These are phyloP conservation scores for Lutjanus erythropterus DNA, from an alignment of 2,113 vertebrate genomes.

Conservation along the genomic window DNA sequence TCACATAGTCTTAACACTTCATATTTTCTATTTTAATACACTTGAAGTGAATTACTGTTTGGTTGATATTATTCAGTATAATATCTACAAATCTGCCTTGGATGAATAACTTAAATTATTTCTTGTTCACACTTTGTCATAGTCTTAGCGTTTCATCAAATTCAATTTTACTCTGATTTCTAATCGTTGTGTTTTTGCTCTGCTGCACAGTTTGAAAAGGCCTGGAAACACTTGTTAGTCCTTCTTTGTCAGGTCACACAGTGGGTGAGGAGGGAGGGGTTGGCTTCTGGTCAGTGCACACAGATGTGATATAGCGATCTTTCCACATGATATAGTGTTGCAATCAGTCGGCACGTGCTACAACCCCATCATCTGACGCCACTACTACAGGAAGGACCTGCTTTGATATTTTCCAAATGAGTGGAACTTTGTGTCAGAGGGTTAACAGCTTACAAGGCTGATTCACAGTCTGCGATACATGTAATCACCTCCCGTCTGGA, in stretches of 20 bases:
- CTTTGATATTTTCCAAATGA: slow-evolving; percentile 58
- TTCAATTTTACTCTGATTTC: slow-evolving; percentile 38
- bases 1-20: too few relatives aligned
- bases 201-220: slow-evolving; percentile 13
- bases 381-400: slow-evolving; percentile 8
- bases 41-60: slow-evolving; percentile 8
- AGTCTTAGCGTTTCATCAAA: slow-evolving; percentile 27
- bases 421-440: slow-evolving; percentile 40
- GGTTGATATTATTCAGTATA: neutral
- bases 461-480: slow-evolving; percentile 44
- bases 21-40: neutral
- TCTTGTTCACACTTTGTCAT: slow-evolving; percentile 14
- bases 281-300: slow-evolving; percentile 16
- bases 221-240: slow-evolving; percentile 27
- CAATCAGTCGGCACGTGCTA: slow-evolving; percentile 38
- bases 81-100: slow-evolving; percentile 3
- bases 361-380: neutral
- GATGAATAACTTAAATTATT: slow-evolving; percentile 19
- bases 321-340: slow-evolving; percentile 56
- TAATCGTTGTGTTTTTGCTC: slow-evolving; percentile 12
- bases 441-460: slow-evolving; percentile 25
- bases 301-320: slow-evolving; percentile 36
- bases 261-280: neutral
- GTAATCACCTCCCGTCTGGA: slow-evolving; percentile 39
- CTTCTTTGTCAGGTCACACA: slow-evolving; percentile 29